Percentiles rank a stretch among this genome's conserved stretches.
phyloP scores from a whole-genome alignment of 2,888 invertebrate species.

The Drosophila mettleri region DNA sequence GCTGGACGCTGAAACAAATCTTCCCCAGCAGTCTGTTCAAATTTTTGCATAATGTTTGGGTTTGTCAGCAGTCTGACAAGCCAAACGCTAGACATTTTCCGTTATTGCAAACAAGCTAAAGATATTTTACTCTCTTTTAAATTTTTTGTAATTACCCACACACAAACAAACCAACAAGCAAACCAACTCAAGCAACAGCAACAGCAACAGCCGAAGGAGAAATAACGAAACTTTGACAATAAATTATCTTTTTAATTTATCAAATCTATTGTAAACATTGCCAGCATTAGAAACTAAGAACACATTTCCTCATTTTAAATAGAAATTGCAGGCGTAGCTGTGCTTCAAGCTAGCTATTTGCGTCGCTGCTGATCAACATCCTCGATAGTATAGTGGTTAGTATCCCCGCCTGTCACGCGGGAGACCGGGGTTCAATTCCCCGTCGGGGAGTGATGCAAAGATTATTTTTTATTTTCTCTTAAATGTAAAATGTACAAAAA shows the following conservation, averaged over 20 bases:
- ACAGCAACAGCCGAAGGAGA: conserved; percentile 13
- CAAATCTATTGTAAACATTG: conserved; percentile 39
- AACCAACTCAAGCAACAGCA: background rate
- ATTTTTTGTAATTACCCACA: conserved; percentile 51
- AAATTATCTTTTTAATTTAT: conserved; percentile 68
- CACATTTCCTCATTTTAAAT: conserved; percentile 22
- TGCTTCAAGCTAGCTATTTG: conserved; percentile 7
- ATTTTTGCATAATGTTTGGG: conserved; percentile 37
- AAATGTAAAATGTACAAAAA: background rate
- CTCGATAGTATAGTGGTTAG: conserved; percentile 65
- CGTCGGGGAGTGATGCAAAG: conserved; percentile 46
- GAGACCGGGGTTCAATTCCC: conserved; percentile 65
- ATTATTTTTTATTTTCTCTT: background rate
- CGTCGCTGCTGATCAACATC: conserved; percentile 19
- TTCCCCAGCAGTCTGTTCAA: conserved; percentile 22
- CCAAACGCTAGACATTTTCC: conserved; percentile 18
- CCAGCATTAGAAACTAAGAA: conserved; percentile 25
- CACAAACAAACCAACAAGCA: conserved; percentile 18
- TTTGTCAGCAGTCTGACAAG: background rate
- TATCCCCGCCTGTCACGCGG: conserved; percentile 65
- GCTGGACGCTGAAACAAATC: conserved; percentile 40
- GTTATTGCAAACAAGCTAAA: conserved; percentile 30
- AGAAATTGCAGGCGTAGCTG: conserved; percentile 10
- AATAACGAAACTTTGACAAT: conserved; percentile 52
- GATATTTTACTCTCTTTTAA: conserved; percentile 28